phyloP scores from a whole-genome alignment of 2,797 vertebrate genomes.

The Oreonectes daqikongensis region DNA sequence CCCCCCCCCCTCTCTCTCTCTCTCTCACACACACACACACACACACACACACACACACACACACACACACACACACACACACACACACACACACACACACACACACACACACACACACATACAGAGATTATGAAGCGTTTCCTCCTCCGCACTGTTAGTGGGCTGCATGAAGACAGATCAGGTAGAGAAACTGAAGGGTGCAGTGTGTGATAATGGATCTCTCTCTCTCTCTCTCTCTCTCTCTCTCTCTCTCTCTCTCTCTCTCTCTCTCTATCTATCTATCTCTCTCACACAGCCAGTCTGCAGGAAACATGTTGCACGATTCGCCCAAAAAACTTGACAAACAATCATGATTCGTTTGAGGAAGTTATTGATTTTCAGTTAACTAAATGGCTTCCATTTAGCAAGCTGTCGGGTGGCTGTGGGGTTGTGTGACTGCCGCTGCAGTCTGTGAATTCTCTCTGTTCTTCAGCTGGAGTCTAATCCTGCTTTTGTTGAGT shows the following conservation, averaged over 20 bases:
- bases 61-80: constrained; percentile 16
- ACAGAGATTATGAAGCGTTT: constrained; percentile 27
- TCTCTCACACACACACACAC: neutral
- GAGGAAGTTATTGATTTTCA: constrained; percentile 58
- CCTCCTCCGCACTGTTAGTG: constrained; percentile 39
- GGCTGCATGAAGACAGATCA: constrained; percentile 37
- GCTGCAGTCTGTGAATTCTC: constrained; percentile 39
- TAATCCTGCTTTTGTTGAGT: constrained; percentile 47
- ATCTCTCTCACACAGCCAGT: constrained; percentile 14
- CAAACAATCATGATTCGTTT: constrained; percentile 56
- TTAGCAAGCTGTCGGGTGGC: constrained; percentile 54
- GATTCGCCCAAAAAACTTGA: constrained; percentile 53
- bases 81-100: too few species aligned
- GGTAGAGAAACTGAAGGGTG: constrained; percentile 31
- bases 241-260: too few species aligned
- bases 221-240: too few species aligned
- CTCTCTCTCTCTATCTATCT: too few species aligned
- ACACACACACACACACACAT: constrained; percentile 15
- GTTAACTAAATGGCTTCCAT: constrained; percentile 60
- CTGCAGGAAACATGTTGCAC: constrained; percentile 46
- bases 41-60: constrained; percentile 4
- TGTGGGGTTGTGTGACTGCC: constrained; percentile 37
- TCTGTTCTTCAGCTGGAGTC: constrained; percentile 22
- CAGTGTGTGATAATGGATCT: constrained; percentile 16
- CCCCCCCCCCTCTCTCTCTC: neutral